Conservation (phyloP, 2,797 vertebrate genomes). For the Valencia hispanica region DNA sequence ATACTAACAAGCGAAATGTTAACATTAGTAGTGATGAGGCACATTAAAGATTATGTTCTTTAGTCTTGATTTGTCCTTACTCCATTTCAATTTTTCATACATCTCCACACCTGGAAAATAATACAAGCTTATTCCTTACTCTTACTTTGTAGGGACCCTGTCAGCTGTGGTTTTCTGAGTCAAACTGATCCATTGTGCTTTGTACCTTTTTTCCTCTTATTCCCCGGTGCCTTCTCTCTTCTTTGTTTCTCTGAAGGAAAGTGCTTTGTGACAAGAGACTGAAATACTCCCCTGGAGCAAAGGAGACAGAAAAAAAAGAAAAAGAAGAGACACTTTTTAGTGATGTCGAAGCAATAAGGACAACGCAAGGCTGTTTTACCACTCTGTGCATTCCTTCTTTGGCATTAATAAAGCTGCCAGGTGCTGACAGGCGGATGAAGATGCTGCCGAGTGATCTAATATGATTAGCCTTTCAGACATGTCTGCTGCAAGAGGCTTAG, state of each 20-base stretch:
- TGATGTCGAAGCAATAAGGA: conserved; percentile 10
- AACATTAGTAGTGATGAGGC: not conserved
- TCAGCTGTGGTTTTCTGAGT: not conserved
- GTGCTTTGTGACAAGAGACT: conserved; percentile 94
- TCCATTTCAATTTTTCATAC: not conserved
- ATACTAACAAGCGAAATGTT: not conserved
- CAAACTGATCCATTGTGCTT: not conserved
- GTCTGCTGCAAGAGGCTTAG: conserved; percentile 34
- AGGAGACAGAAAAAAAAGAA: conserved; percentile 3
- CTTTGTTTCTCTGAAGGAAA: conserved; percentile 96
- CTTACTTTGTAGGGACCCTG: not conserved
- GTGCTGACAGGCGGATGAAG: conserved; percentile 38
- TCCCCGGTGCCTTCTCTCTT: conserved; percentile 87
- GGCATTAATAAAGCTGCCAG: conserved; percentile 26
- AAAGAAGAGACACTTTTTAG: conserved; percentile 2
- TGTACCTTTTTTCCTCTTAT: conserved; percentile 88
- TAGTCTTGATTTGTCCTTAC: not conserved
- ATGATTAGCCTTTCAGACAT: conserved; percentile 35
- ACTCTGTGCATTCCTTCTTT: conserved; percentile 27
- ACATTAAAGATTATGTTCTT: not conserved
- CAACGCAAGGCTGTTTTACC: conserved; percentile 7
- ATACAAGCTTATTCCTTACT: conserved; percentile 1
- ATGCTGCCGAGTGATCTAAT: conserved; percentile 22
- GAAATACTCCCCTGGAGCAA: conserved; percentile 91
- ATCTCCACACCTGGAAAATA: not conserved